Evolutionary conservation across 2,797 vertebrate genomes (phyloP), one percentile per base, ranked within the genome.

Genomic region (Yasuhikotakia modesta): DNA sequence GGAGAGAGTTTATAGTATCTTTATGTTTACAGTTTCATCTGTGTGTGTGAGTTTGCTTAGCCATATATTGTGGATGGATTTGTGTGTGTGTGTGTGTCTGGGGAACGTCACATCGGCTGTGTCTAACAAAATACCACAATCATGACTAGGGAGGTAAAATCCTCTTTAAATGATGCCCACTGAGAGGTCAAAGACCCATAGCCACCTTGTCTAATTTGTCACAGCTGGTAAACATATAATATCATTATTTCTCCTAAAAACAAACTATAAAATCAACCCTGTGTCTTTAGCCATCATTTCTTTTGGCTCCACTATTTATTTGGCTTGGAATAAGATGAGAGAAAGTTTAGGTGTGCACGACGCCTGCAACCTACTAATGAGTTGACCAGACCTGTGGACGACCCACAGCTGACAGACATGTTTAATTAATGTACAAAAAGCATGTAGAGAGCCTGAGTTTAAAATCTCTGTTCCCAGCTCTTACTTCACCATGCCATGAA

Each of bases 391-490:
- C 43, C 43, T 63, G 30, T 39, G 66, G 46, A 61, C 17, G 30
- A 63, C 57, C 75, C 57, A 53, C 27, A 78, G 27, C 30, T 78
- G 24, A 70, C 67, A 65, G 67, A 24, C 24, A 57, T 58, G 66
- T 80, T 70, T 80, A 57, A 65, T 76, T 66, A 22, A 57, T 76
- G 24, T 12, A 35, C 30, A 58, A 75, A 61, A 70, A 65, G 39
- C 48, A 64, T 19, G 48, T 50, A 48, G 30, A 35, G 30, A 35
- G 60, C 45, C 6, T 24, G 22, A 70, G 66, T 70, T 70, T 70
- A n/a, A 75, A 68, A n/a, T 32, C 10, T 10, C 39, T 60, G 48
- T 73, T 55, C 35, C 50, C 22, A 68, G 16, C 35, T 27, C 64
- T 43, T 66, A 55, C 64, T 68, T 69, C n/a, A 46, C 24, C 8